phyloP scores from a whole-genome alignment of 2,888 invertebrate genomes.

The Caenorhabditis japonica region DNA sequence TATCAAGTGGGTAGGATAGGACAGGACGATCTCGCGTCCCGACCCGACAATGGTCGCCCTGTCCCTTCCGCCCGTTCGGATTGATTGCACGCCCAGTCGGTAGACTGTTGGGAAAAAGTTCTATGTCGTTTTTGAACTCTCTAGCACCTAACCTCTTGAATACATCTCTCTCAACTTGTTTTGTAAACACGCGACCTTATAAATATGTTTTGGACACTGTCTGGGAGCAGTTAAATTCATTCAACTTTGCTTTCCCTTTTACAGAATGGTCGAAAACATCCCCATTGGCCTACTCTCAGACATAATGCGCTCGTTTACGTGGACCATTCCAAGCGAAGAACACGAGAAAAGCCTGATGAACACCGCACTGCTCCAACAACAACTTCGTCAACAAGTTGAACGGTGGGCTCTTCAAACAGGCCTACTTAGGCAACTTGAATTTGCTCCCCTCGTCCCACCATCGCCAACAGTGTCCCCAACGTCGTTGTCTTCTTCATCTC shows the following conservation, averaged over 20 bases:
- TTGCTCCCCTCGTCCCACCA: conserved; percentile 1
- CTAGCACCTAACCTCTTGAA: too few relatives aligned
- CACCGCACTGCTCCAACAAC: not conserved
- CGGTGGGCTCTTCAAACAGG: not conserved
- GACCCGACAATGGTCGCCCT: too few relatives aligned
- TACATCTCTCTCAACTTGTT: too few relatives aligned
- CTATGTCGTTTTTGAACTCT: too few relatives aligned
- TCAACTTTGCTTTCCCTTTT: not conserved
- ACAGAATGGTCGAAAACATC: not conserved
- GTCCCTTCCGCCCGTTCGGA: too few relatives aligned
- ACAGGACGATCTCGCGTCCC: too few relatives aligned
- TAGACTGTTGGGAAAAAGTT: too few relatives aligned
- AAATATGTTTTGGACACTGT: not conserved
- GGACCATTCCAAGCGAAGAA: not conserved
- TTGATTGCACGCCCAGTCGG: too few relatives aligned
- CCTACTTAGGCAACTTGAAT: not conserved
- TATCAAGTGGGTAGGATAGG: too few relatives aligned
- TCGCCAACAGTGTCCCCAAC: conserved; percentile 21
- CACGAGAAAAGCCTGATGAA: not conserved
- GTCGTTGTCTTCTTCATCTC: not conserved
- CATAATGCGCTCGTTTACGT: conserved; percentile 1
- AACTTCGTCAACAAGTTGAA: conserved; percentile 7
- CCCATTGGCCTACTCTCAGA: not conserved
- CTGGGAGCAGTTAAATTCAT: not conserved
- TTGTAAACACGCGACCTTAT: too few relatives aligned